phyloP scores from a whole-genome alignment of 2,797 vertebrate species.

The Centropyge bicolor region DNA sequence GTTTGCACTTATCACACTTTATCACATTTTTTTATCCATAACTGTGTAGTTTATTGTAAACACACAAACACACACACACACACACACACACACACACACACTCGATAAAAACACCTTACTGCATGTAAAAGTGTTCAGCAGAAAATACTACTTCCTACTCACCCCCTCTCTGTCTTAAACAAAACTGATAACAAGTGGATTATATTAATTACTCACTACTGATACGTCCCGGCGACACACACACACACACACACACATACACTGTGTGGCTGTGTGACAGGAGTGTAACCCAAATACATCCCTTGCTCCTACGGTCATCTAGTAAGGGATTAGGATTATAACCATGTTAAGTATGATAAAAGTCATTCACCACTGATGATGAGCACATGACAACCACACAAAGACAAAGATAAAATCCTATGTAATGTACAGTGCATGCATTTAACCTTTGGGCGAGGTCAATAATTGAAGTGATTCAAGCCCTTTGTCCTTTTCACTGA shows the following conservation, averaged over 20 bases:
- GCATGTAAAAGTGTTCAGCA: no score
- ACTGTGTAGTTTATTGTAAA: background rate
- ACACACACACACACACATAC: background rate
- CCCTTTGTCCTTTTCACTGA: background rate
- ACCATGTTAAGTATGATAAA: slow-evolving; percentile 49
- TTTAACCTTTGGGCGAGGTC: slow-evolving; percentile 41
- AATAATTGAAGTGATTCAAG: slow-evolving; percentile 2
- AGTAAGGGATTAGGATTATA: slow-evolving; percentile 76
- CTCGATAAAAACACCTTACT: no score
- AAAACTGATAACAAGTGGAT: background rate
- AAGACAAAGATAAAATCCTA: slow-evolving; percentile 33
- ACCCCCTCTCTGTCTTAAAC: background rate
- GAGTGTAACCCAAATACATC: slow-evolving; percentile 8
- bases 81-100: no score
- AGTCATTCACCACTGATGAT: slow-evolving; percentile 32
- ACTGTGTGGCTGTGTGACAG: background rate
- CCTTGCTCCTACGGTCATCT: slow-evolving; percentile 15
- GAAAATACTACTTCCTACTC: background rate
- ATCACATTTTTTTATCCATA: no score
- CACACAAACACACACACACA: background rate
- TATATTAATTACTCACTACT: no score
- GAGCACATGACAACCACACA: slow-evolving; percentile 22
- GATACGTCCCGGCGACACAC: no score
- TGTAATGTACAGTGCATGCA: slow-evolving; percentile 27
- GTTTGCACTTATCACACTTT: no score